Conservation (phyloP, 2,797 vertebrate genomes). For the Sebastes minor region DNA sequence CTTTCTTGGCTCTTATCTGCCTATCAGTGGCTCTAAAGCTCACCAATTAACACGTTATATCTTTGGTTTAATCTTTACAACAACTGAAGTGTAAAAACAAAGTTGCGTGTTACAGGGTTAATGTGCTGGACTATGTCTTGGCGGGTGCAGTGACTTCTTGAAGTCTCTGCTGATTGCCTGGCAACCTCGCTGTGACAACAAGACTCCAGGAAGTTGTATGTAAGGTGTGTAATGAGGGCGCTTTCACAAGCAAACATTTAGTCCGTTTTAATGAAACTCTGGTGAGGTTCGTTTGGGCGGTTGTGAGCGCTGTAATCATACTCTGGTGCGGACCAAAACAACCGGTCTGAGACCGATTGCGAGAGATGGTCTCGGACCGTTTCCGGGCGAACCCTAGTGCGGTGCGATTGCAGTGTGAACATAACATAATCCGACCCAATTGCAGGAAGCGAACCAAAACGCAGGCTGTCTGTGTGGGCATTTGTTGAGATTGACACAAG, state of each 20-base stretch:
- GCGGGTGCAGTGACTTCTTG: not conserved
- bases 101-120: not conserved
- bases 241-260: not conserved
- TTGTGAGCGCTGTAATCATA: too few relatives aligned
- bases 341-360: accelerated
- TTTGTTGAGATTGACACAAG: too few relatives aligned
- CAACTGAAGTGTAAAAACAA: not conserved
- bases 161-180: not conserved
- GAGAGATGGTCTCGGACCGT: too few relatives aligned
- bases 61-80: not conserved
- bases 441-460: too few relatives aligned
- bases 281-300: too few relatives aligned
- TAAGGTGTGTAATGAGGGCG: not conserved
- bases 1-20: not conserved
- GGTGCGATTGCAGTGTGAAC: too few relatives aligned
- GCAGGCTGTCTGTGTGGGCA: too few relatives aligned
- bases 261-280: not conserved
- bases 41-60: not conserved
- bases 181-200: not conserved
- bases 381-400: too few relatives aligned
- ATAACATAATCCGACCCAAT: too few relatives aligned
- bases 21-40: not conserved
- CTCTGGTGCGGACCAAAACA: too few relatives aligned
- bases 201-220: not conserved
- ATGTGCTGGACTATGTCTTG: not conserved